A percentile compares a stretch with the other conserved stretches of the same genome.
These are phyloP conservation scores for Brachylomia viminalis DNA, from an alignment of 2,888 invertebrate genomes.

Conservation along the genomic window DNA sequence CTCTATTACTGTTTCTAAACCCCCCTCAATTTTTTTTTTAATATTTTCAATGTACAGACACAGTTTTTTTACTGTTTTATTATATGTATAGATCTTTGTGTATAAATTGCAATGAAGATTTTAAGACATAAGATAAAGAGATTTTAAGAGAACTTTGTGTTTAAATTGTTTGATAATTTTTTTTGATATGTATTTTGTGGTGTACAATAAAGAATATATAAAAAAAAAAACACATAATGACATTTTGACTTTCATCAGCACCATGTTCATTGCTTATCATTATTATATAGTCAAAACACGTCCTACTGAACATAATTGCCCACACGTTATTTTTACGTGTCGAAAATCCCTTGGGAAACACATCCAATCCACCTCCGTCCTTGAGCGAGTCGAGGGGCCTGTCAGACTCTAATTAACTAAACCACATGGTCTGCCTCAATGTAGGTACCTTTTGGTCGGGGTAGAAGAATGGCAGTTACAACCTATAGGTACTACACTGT, in stretches of 20 bases:
- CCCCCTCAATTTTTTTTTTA: too few relatives aligned
- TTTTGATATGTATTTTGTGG: too few relatives aligned
- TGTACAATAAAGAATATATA: too few relatives aligned
- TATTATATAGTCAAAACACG: background rate
- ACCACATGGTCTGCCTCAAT: background rate
- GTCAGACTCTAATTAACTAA: background rate
- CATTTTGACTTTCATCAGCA: background rate
- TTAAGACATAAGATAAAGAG: too few relatives aligned
- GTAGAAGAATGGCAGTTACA: background rate
- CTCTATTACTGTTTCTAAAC: too few relatives aligned
- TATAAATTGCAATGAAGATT: background rate
- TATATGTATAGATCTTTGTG: too few relatives aligned
- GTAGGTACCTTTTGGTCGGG: background rate
- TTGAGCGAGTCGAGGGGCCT: too few relatives aligned
- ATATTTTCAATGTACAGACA: too few relatives aligned
- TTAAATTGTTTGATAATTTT: too few relatives aligned
- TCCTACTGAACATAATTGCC: background rate
- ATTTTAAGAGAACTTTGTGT: too few relatives aligned
- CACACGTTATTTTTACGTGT: background rate
- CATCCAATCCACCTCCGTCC: background rate
- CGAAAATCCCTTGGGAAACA: background rate
- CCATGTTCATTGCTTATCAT: background rate
- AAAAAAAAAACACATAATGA: too few relatives aligned
- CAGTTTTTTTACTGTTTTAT: too few relatives aligned
- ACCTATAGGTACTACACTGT: background rate